A percentile compares a stretch with the other conserved stretches of the same genome.
phyloP scores from a whole-genome alignment of 2,888 invertebrate genomes.

The Urechis unicinctus region DNA sequence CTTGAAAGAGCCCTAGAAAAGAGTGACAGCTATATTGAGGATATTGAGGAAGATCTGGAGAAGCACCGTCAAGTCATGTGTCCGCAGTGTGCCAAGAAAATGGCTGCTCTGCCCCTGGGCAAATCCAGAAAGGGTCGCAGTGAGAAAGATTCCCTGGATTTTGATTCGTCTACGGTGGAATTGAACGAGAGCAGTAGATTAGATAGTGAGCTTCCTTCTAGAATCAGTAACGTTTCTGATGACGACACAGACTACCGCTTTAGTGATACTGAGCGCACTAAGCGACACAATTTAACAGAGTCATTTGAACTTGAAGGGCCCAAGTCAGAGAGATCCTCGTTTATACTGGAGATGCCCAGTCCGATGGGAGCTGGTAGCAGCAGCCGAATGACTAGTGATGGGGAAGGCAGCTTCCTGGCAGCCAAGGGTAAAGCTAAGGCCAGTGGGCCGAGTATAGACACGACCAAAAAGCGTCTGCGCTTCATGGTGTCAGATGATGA shows the following conservation, averaged over 20 bases:
- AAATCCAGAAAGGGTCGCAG: background rate
- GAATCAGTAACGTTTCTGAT: background rate
- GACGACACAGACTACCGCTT: background rate
- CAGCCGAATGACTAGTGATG: background rate
- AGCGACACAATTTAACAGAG: background rate
- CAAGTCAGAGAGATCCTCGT: constrained; percentile 19
- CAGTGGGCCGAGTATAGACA: constrained; percentile 2
- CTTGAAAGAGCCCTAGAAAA: constrained; percentile 40
- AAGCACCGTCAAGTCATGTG: background rate
- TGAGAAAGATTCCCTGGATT: background rate
- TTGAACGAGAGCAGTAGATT: background rate
- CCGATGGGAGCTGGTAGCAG: constrained; percentile 2
- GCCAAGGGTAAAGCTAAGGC: background rate
- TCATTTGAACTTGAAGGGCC: no score
- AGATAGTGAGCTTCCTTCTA: background rate
- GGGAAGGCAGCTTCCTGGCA: background rate
- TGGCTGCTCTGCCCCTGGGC: background rate
- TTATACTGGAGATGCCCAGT: constrained; percentile 35
- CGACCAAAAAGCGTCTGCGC: constrained; percentile 9
- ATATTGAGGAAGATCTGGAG: constrained; percentile 31
- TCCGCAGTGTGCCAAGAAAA: background rate
- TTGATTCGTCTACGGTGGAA: background rate
- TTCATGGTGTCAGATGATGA: background rate
- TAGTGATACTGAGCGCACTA: background rate
- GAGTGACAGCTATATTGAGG: constrained; percentile 43